Conservation (phyloP, 2,888 invertebrate genomes). For the Drosophila birchii region DNA sequence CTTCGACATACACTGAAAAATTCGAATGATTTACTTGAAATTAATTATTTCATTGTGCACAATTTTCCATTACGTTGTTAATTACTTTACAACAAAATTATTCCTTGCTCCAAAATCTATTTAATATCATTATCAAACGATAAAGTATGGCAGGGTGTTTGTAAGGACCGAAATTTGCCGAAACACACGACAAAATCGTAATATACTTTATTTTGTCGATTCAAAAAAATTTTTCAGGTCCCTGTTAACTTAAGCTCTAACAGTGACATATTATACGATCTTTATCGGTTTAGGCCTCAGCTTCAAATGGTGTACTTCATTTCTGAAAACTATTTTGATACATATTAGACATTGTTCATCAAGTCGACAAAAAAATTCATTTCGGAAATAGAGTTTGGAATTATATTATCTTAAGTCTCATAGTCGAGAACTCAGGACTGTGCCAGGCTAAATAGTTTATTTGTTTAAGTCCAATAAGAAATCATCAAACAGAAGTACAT, state of each 20-base stretch:
- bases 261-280: too few relatives aligned
- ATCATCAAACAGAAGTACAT: neutral
- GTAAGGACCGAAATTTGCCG: neutral
- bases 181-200: too few relatives aligned
- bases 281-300: too few relatives aligned
- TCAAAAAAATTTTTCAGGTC: too few relatives aligned
- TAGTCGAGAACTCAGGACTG: too few relatives aligned
- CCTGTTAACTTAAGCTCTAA: neutral
- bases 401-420: too few relatives aligned
- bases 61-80: neutral
- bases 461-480: neutral
- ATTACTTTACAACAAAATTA: neutral
- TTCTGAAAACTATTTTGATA: too few relatives aligned
- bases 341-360: neutral
- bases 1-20: slow-evolving; percentile 24
- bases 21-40: neutral
- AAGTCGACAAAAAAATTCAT: neutral
- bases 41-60: neutral
- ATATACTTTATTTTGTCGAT: too few relatives aligned
- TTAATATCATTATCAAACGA: neutral
- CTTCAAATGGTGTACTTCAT: too few relatives aligned
- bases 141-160: neutral
- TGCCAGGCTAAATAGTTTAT: neutral
- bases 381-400: neutral
- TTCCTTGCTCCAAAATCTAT: neutral